These are phyloP conservation scores for Megalonaias nervosa DNA, from an alignment of 1,140 invertebrate species.

Conservation along the genomic window DNA sequence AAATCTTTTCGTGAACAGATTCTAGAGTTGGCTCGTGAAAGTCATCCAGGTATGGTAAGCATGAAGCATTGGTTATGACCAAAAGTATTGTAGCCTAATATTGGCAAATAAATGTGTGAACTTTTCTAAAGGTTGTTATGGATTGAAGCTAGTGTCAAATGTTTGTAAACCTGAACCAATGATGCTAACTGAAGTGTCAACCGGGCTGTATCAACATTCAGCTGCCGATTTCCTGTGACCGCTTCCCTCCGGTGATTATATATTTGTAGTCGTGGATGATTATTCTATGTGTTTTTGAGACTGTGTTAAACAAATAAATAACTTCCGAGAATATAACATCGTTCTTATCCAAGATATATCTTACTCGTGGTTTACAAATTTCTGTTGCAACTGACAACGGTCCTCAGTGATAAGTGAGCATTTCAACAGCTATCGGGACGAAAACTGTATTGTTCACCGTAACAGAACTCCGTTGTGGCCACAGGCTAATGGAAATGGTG, in stretches of 20 bases:
- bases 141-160: slow-evolving; percentile 7
- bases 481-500: slow-evolving; percentile 50
- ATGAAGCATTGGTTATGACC: slow-evolving; percentile 37
- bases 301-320: slow-evolving; percentile 10
- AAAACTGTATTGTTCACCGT: slow-evolving; percentile 31
- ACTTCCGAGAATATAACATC: neutral
- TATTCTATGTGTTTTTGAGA: slow-evolving; percentile 16
- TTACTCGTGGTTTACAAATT: slow-evolving; percentile 14
- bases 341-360: slow-evolving; percentile 5
- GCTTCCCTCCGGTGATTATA: slow-evolving; percentile 27
- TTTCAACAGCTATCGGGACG: slow-evolving; percentile 27
- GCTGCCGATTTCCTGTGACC: slow-evolving; percentile 41
- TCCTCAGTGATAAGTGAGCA: slow-evolving; percentile 1
- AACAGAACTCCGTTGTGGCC: slow-evolving; percentile 39
- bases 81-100: slow-evolving; percentile 43
- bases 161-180: slow-evolving; percentile 15
- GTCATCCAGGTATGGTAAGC: slow-evolving; percentile 34
- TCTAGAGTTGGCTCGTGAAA: slow-evolving; percentile 8
- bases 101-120: slow-evolving; percentile 34
- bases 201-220: slow-evolving; percentile 31
- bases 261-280: slow-evolving; percentile 38
- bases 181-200: slow-evolving; percentile 21
- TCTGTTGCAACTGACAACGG: slow-evolving; percentile 9
- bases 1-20: neutral
- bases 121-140: slow-evolving; percentile 13